A percentile compares a stretch with the other conserved stretches of the same genome.
These are phyloP conservation scores for Eupsilia transversa DNA, from an alignment of 2,888 invertebrate species.

Conservation along the genomic window DNA sequence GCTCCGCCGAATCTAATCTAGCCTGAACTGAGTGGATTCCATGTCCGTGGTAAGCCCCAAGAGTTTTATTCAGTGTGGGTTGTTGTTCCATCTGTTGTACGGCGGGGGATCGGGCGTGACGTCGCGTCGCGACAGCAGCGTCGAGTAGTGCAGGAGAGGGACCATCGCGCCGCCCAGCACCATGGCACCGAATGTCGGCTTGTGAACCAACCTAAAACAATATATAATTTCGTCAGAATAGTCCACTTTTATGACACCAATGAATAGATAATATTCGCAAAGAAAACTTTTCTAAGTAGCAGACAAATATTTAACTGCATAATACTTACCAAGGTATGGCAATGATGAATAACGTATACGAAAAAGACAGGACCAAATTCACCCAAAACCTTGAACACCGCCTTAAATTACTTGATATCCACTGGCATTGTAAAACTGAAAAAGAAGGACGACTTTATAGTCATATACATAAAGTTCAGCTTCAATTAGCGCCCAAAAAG, in stretches of 20 bases:
- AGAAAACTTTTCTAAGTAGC: no score
- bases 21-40: neutral
- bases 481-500: neutral
- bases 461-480: neutral
- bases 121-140: constrained; percentile 76
- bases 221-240: neutral
- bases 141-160: constrained; percentile 85
- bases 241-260: neutral
- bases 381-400: constrained; percentile 84
- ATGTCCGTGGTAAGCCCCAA: neutral
- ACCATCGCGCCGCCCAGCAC: constrained; percentile 78
- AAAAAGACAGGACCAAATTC: constrained; percentile 85
- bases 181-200: constrained; percentile 81
- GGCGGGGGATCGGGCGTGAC: constrained; percentile 69
- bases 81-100: constrained; percentile 75
- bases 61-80: constrained; percentile 71
- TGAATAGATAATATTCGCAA: neutral
- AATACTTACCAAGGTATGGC: constrained; percentile 85
- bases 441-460: constrained; percentile 46
- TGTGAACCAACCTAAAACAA: constrained; percentile 80
- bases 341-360: constrained; percentile 84
- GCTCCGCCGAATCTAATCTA: neutral
- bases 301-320: neutral
- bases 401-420: constrained; percentile 85
- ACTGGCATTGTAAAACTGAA: constrained; percentile 84